Evolutionary conservation across 1,140 invertebrate genomes (phyloP).

Genomic region (Nymphalis io): DNA sequence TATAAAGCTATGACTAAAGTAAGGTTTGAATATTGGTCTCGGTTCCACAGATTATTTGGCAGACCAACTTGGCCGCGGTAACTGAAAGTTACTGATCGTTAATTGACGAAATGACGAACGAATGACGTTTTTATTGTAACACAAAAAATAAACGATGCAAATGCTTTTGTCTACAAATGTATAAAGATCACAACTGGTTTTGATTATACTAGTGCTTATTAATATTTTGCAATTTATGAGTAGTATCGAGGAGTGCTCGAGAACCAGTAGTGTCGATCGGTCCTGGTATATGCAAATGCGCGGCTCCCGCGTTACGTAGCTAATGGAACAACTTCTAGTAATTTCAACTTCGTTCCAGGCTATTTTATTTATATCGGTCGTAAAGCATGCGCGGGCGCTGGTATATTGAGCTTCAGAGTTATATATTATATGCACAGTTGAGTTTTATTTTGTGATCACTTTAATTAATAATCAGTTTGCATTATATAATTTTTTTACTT

Average conservation of each 20-base stretch:
- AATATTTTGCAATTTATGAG: slow-evolving; percentile 7
- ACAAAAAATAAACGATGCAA: not conserved
- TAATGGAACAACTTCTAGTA: slow-evolving; percentile 64
- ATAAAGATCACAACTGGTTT: not conserved
- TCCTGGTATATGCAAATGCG: slow-evolving; percentile 56
- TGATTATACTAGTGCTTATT: not conserved
- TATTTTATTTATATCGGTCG: slow-evolving; percentile 62
- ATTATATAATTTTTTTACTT: not conserved
- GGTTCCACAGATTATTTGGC: too few species aligned
- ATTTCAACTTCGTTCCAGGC: slow-evolving; percentile 61
- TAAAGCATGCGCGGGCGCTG: slow-evolving; percentile 31
- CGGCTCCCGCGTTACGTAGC: slow-evolving; percentile 67
- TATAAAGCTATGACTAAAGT: too few species aligned
- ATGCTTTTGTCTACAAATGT: not conserved
- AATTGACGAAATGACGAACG: too few species aligned
- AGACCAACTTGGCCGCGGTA: too few species aligned
- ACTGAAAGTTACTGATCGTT: too few species aligned
- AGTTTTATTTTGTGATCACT: not conserved
- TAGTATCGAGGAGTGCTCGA: slow-evolving; percentile 20
- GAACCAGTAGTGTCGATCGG: slow-evolving; percentile 32
- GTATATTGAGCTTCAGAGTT: not conserved
- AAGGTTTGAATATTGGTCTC: too few species aligned
- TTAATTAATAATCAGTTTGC: not conserved
- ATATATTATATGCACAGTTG: too few species aligned
- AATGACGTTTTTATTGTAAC: too few species aligned